phyloP scores from a whole-genome alignment of 2,888 invertebrate species.

The Parascotia fuliginaria region DNA sequence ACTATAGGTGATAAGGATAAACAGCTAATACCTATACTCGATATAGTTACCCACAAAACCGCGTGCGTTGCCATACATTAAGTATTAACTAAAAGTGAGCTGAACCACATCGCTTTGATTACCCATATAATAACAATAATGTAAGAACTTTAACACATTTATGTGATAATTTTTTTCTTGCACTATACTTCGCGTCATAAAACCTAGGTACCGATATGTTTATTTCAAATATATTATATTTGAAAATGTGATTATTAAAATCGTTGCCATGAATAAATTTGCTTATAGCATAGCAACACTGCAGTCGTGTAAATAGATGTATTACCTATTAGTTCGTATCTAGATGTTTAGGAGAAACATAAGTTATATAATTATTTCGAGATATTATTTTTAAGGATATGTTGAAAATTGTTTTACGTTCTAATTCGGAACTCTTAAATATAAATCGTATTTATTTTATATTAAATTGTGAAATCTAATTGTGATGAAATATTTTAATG shows the following conservation, averaged over 20 bases:
- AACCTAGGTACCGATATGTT: constrained; percentile 17
- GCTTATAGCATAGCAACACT: constrained; percentile 45
- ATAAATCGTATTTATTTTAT: constrained; percentile 64
- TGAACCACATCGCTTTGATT: constrained; percentile 26
- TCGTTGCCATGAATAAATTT: constrained; percentile 55
- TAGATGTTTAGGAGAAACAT: constrained; percentile 43
- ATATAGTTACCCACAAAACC: constrained; percentile 77
- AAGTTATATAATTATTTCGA: constrained; percentile 51
- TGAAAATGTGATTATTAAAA: constrained; percentile 48
- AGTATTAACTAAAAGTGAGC: constrained; percentile 44
- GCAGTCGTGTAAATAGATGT: constrained; percentile 61
- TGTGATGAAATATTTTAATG: constrained; percentile 82
- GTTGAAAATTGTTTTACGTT: constrained; percentile 33
- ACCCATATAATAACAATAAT: constrained; percentile 26
- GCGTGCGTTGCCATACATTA: constrained; percentile 79
- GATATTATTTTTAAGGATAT: constrained; percentile 42
- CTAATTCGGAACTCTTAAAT: constrained; percentile 31
- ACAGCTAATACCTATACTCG: constrained; percentile 50
- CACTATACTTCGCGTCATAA: constrained; percentile 18
- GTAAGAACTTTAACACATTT: constrained; percentile 13
- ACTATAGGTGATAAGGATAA: constrained; percentile 56
- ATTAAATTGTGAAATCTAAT: constrained; percentile 68
- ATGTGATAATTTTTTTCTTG: constrained; percentile 23
- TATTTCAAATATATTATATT: constrained; percentile 25
- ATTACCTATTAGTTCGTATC: constrained; percentile 51